phyloP scores from a whole-genome alignment of 2,113 vertebrate genomes.

The Thalassoma bifasciatum region DNA sequence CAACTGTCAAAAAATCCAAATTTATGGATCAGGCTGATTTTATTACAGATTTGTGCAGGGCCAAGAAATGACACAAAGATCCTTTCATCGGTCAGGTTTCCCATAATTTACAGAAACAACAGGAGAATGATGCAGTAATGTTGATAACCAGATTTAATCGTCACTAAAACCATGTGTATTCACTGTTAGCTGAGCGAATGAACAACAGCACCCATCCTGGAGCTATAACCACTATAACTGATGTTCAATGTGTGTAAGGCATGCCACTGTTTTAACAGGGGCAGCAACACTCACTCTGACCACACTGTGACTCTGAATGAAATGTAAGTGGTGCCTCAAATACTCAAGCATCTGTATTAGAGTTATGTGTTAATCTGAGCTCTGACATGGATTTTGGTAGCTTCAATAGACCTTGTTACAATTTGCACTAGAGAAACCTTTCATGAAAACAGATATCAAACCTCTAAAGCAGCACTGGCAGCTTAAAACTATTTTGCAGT shows the following conservation, averaged over 20 bases:
- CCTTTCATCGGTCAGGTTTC: not conserved
- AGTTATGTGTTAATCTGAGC: not conserved
- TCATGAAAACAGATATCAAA: not conserved
- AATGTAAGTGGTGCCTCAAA: not conserved
- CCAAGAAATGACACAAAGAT: not conserved
- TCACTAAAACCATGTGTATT: not conserved
- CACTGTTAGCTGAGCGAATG: not conserved
- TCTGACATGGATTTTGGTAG: not conserved
- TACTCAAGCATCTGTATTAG: not conserved
- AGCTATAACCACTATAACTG: too few relatives aligned
- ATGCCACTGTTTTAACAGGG: too few relatives aligned
- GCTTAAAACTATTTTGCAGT: not conserved
- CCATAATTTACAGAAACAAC: not conserved
- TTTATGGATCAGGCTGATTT: not conserved
- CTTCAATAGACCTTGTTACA: too few relatives aligned
- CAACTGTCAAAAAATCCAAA: not conserved
- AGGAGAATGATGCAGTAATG: not conserved
- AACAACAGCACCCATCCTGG: too few relatives aligned
- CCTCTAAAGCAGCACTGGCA: not conserved
- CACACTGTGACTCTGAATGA: not conserved
- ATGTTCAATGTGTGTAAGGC: too few relatives aligned
- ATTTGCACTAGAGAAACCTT: not conserved
- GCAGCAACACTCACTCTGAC: not conserved
- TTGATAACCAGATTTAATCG: not conserved
- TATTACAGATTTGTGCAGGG: conserved; percentile 4